Evolutionary conservation across 2,113 vertebrate species (phyloP), one percentile per base, ranked within the genome.

Genomic region (Nasalis larvatus): DNA sequence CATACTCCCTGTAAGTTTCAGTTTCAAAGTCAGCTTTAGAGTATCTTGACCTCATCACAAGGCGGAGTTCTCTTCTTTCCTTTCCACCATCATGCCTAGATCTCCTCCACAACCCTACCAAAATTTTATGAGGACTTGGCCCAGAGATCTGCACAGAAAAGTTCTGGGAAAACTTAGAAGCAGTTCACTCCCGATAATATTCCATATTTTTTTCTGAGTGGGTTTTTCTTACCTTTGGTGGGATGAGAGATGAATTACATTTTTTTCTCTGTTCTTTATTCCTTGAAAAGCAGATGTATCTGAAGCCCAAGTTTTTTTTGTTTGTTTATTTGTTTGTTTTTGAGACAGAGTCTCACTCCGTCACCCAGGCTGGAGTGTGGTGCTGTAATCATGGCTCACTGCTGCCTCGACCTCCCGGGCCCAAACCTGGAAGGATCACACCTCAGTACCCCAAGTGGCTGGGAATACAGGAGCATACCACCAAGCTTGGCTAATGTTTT

Each of bases 101-200:
- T 60, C 85, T 94, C 54, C 37, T 94, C 35, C 8, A 49, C 37
- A 10, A 68, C 20, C 6, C 77, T 89, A 76, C 83, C 69, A 94
- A 86, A 63, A 97, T 91, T 94, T 94, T 93, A 71, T 49, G 78
- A 93, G 7, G 12, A 83, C 11, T 35, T 77, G 42, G 80, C 88
- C 83, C 68, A 89, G 68, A 84, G 68, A 86, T 18, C 60, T 58
- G 54, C 30, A 87, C 45, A 52, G 91, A 90, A 83, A 95, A 81
- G 66, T 35, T 83, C 93, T 83, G 80, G 83, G 66, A 93, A 91
- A 73, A 73, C 60, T 95, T 40, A 83, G n/a, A 84, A 40, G 42
- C 49, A 56, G 86, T 88, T 93, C 42, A 88, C 4, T 78, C 37
- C 37, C 35, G 68, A 74, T 0, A 74, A 10, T 42, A 88, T 63